phyloP scores from a whole-genome alignment of 2,888 invertebrate species.

The Embidobia sp. region DNA sequence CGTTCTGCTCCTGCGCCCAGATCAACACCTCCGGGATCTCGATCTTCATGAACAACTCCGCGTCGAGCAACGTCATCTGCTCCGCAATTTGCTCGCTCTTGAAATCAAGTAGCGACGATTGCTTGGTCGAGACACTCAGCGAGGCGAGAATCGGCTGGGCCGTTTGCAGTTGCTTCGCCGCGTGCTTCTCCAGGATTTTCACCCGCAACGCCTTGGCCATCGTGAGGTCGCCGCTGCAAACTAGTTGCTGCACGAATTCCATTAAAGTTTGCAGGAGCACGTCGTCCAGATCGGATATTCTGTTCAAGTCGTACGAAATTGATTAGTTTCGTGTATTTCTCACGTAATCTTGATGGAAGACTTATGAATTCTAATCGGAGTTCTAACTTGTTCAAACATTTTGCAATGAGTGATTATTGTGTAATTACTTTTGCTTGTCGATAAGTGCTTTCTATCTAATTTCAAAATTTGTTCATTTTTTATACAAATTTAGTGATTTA shows the following conservation, averaged over 20 bases:
- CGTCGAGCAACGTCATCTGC: constrained; percentile 98
- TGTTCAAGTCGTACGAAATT: too few relatives aligned
- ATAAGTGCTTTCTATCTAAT: too few relatives aligned
- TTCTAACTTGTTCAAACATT: too few relatives aligned
- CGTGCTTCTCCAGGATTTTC: constrained; percentile 94
- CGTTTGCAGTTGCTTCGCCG: constrained; percentile 83
- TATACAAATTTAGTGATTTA: too few relatives aligned
- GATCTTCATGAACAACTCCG: constrained; percentile 96
- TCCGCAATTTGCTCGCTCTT: constrained; percentile 98
- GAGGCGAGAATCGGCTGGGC: constrained; percentile 82
- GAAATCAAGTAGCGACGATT: constrained; percentile 91
- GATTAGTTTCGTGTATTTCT: too few relatives aligned
- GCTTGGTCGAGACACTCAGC: constrained; percentile 83
- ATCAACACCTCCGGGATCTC: constrained; percentile 98
- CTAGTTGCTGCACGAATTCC: constrained; percentile 96
- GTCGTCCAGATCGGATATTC: constrained; percentile 92
- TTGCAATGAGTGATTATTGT: too few relatives aligned
- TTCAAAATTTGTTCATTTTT: too few relatives aligned
- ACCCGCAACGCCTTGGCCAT: constrained; percentile 94
- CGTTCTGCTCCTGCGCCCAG: constrained; percentile 99
- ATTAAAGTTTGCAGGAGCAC: constrained; percentile 91
- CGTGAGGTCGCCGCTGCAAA: constrained; percentile 94
- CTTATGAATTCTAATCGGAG: too few relatives aligned
- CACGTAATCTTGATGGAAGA: too few relatives aligned
- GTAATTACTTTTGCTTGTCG: too few relatives aligned